These are phyloP conservation scores for Puffinus mauretanicus DNA, from an alignment of 2,113 vertebrate species.

Conservation along the genomic window DNA sequence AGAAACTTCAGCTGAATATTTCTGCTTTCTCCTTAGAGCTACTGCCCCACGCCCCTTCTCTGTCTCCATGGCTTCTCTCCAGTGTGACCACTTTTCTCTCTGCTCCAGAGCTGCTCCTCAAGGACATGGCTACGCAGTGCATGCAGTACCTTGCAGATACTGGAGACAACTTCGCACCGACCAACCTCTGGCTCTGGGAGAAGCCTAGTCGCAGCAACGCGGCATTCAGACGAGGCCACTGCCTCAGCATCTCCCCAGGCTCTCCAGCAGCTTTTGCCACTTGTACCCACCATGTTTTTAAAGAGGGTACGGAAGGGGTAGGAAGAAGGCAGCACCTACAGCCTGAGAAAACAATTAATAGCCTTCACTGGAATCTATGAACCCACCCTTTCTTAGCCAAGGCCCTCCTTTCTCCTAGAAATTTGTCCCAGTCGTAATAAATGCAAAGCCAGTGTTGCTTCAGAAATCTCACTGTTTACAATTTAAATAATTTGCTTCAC, in stretches of 20 bases:
- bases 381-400: not conserved
- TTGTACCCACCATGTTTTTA: not conserved
- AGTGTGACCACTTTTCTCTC: not conserved
- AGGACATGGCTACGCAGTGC: fast-evolving
- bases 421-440: not conserved
- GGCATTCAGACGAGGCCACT: fast-evolving
- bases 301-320: not conserved
- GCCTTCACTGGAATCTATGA: not conserved
- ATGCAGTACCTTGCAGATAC: not conserved
- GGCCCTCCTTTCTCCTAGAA: not conserved
- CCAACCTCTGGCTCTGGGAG: not conserved
- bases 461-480: not conserved
- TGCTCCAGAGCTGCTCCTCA: not conserved
- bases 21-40: not conserved
- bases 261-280: not conserved
- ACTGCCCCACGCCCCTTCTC: fast-evolving
- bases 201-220: fast-evolving
- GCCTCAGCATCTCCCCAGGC: not conserved
- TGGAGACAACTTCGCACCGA: not conserved
- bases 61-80: not conserved
- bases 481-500: not conserved
- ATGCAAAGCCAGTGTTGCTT: not conserved
- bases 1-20: not conserved
- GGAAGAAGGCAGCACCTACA: not conserved
- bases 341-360: not conserved